Evolutionary conservation across 2,113 vertebrate genomes (phyloP).

Genomic region (Quiscalus mexicanus): DNA sequence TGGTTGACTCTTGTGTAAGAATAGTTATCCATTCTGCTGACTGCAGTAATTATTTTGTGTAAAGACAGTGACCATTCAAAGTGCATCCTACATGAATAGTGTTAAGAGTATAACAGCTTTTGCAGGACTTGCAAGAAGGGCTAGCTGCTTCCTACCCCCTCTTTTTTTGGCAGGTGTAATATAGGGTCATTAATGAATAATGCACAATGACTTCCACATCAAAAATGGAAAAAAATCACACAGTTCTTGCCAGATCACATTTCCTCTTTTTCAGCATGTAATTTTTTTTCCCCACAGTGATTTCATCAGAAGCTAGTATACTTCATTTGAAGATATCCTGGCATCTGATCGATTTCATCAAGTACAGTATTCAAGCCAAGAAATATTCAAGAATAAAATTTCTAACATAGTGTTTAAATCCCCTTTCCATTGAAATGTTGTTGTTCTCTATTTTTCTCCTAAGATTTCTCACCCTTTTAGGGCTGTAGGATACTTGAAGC

Average conservation of each 20-base stretch:
- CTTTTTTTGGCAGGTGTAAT: background rate
- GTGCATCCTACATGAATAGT: background rate
- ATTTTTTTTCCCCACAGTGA: background rate
- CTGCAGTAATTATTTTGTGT: background rate
- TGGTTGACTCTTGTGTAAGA: background rate
- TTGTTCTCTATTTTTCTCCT: background rate
- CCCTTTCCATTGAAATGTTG: background rate
- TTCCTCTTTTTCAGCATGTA: background rate
- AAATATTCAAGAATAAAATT: conserved; percentile 45
- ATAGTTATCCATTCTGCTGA: background rate
- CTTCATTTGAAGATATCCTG: background rate
- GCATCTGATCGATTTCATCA: conserved; percentile 36
- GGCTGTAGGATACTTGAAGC: background rate
- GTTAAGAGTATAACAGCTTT: background rate
- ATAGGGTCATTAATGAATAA: background rate
- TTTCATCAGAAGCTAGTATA: background rate
- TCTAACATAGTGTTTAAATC: background rate
- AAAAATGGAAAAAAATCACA: conserved; percentile 1
- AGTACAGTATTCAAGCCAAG: background rate
- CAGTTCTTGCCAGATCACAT: background rate
- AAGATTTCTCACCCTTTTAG: background rate
- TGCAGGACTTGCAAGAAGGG: background rate
- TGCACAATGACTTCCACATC: background rate
- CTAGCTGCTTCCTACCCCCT: rapidly evolving
- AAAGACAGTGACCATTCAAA: background rate